Evolutionary conservation across 2,797 vertebrate genomes (phyloP).

Genomic region (Perodicticus potto): DNA sequence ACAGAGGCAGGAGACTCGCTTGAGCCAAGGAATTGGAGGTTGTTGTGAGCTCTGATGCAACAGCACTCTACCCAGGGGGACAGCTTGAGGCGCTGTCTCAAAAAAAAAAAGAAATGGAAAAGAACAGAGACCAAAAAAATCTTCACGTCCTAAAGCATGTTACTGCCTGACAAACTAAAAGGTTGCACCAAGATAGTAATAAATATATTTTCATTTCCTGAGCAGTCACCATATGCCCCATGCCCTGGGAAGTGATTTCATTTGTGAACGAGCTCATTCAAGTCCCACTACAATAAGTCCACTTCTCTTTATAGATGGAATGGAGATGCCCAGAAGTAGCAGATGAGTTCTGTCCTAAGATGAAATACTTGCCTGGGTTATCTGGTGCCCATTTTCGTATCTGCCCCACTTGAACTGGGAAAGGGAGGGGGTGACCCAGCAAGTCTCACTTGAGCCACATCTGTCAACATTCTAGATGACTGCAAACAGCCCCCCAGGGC

Average conservation of each 20-base stretch:
- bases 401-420: background rate
- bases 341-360: background rate
- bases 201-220: background rate
- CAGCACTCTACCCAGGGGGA: too few relatives aligned
- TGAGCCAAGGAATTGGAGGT: too few relatives aligned
- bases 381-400: background rate
- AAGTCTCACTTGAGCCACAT: too few relatives aligned
- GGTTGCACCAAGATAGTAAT: background rate
- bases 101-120: too few relatives aligned
- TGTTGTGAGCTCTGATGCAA: too few relatives aligned
- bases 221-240: background rate
- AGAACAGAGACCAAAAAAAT: background rate
- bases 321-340: rapidly evolving
- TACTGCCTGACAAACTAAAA: background rate
- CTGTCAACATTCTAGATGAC: rapidly evolving
- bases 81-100: too few relatives aligned
- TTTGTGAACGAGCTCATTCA: background rate
- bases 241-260: background rate
- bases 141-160: background rate
- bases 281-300: background rate
- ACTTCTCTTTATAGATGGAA: background rate
- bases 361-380: background rate
- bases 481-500: background rate
- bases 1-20: too few relatives aligned
- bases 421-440: rapidly evolving